phyloP scores from a whole-genome alignment of 2,888 invertebrate genomes.

The Dolichomitus sp. region DNA sequence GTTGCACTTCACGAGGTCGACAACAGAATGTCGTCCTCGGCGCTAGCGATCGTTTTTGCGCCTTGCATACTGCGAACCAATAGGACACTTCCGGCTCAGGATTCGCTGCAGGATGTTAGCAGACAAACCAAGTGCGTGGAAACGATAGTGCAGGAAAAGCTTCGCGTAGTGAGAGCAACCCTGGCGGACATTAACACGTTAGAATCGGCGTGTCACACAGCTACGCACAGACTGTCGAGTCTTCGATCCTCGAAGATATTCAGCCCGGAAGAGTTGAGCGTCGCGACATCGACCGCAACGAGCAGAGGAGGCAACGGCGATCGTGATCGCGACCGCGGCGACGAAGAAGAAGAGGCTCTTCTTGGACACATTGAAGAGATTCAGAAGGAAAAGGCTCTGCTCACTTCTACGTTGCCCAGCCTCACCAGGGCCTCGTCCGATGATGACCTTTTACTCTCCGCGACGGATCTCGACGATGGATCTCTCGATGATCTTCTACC shows the following conservation, averaged over 20 bases:
- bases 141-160: conserved; percentile 95
- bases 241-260: conserved; percentile 92
- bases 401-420: conserved; percentile 93
- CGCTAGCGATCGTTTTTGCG: conserved; percentile 97
- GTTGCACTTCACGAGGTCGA: conserved; percentile 95
- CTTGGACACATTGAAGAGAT: conserved; percentile 94
- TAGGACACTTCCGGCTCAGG: conserved; percentile 95
- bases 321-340: conserved; percentile 86
- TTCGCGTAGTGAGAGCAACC: conserved; percentile 94
- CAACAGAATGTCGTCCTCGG: conserved; percentile 97
- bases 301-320: conserved; percentile 77
- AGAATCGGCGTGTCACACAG: conserved; percentile 95
- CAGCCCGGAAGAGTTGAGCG: conserved; percentile 88
- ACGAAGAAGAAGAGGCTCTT: conserved; percentile 92
- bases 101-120: conserved; percentile 96
- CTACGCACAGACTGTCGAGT: conserved; percentile 92
- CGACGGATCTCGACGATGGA: conserved; percentile 93
- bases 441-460: conserved; percentile 92
- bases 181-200: conserved; percentile 96
- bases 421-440: conserved; percentile 95
- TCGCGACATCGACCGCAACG: conserved; percentile 78
- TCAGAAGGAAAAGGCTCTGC: conserved; percentile 93
- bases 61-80: conserved; percentile 97
- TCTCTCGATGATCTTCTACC: conserved; percentile 87
- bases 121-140: conserved; percentile 96